Evolutionary conservation across 2,113 vertebrate genomes (phyloP).

Genomic region (Brienomyrus longianalis): DNA sequence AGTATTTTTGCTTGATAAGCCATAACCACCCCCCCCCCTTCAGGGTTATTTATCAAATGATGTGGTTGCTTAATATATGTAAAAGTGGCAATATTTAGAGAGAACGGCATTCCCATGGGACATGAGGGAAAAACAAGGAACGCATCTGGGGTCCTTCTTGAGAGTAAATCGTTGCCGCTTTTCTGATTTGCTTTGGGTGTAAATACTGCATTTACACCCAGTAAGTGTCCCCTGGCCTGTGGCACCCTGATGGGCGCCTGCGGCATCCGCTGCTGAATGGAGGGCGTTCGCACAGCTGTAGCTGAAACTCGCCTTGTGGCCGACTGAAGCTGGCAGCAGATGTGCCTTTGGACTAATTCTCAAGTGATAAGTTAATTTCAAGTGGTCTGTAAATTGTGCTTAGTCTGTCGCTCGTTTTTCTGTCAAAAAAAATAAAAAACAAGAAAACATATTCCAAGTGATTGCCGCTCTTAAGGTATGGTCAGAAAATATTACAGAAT

Average conservation of each 20-base stretch:
- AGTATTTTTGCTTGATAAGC: not conserved
- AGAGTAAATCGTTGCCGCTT: not conserved
- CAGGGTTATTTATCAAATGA: too few relatives aligned
- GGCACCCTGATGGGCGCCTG: not conserved
- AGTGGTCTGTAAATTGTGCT: not conserved
- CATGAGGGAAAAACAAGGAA: not conserved
- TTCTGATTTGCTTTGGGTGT: not conserved
- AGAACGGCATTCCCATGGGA: not conserved
- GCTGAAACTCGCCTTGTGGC: not conserved
- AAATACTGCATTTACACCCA: not conserved
- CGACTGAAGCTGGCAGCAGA: not conserved
- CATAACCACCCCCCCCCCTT: too few relatives aligned
- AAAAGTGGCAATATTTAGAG: not conserved
- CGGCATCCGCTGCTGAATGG: slow-evolving; percentile 11
- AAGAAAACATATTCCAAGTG: not conserved
- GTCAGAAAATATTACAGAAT: not conserved
- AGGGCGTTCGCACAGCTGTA: slow-evolving; percentile 1
- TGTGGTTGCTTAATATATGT: not conserved
- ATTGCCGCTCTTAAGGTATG: not conserved
- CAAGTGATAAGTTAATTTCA: not conserved
- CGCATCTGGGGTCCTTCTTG: not conserved
- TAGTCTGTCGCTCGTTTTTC: not conserved
- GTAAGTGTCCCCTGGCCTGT: not conserved
- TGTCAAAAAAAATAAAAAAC: not conserved
- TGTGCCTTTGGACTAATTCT: not conserved